Evolutionary conservation across 2,113 vertebrate genomes (phyloP).

Genomic region (Prunella fulvescens): DNA sequence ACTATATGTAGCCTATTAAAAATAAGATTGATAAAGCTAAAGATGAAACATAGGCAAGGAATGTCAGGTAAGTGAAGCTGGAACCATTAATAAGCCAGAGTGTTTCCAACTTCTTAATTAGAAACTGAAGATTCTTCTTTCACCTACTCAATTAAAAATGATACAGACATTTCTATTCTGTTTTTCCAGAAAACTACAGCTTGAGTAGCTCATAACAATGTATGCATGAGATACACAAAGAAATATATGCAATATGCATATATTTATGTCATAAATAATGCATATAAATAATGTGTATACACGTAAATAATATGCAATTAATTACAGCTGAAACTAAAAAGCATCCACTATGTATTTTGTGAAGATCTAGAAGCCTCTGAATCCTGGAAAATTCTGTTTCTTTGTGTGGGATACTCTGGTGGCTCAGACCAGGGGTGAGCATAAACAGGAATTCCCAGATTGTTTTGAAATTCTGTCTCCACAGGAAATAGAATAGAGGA

Average conservation of each 20-base stretch:
- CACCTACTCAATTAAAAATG: background rate
- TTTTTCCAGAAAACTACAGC: background rate
- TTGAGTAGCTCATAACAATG: background rate
- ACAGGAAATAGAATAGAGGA: rapidly evolving
- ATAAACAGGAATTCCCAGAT: background rate
- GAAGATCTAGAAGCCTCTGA: background rate
- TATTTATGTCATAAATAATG: background rate
- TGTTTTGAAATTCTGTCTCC: background rate
- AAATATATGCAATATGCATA: background rate
- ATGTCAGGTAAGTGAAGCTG: background rate
- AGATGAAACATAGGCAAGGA: background rate
- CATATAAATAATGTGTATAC: background rate
- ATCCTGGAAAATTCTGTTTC: background rate
- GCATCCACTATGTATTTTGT: background rate
- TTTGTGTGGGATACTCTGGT: background rate
- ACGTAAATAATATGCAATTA: background rate
- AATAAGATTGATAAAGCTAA: background rate
- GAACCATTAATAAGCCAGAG: background rate
- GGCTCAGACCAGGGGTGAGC: background rate
- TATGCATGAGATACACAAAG: background rate
- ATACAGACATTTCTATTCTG: background rate
- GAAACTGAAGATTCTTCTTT: background rate
- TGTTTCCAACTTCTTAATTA: background rate
- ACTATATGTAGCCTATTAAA: background rate
- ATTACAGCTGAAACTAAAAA: background rate